Evolutionary conservation across 2,888 invertebrate genomes (phyloP), one percentile per base, ranked within the genome.

Genomic region (Diadromus collaris): DNA sequence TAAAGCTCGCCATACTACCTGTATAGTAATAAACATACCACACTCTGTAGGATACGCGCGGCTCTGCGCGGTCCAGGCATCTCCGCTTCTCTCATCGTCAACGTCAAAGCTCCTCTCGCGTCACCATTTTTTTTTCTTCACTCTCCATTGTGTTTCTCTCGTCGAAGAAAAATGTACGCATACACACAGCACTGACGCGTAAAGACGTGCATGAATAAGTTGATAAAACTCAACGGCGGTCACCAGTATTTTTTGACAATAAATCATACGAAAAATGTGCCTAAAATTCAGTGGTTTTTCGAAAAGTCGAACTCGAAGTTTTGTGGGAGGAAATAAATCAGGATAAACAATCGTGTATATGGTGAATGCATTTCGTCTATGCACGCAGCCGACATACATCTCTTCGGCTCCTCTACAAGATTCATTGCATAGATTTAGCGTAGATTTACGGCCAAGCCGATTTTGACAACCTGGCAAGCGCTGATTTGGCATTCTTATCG

Each of bases 81-180:
- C 54, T 46, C 71, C 63, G 56, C 69, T 79, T 65, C 60, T 41
- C 63, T 60, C 70, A 67, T 69, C 70, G 56, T 74, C 74, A 65
- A 74, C 67, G 77, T 77, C 76, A 72, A 69, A 70, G 61, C 27
- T 67, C 41, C 38, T 56, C 63, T 56, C 56, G 29, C 44, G 27
- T 68, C 68, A 16, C 41, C 27, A 19, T 41, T 10, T 44, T 21
- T 54, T 73, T 72, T 32, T 51, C 46, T 67, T 46, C 27, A 7
- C 24, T 58, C 41, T 48, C 46, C 51, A 44, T 60, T 58, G 64
- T 56, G 48, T 65, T 48, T 38, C 41, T 32, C 24, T 19, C 64
- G 56, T 44, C 29, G 44, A 27, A 19, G 34, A 60, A 41, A 34
- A 54, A 48, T 34, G 16, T 21, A 54, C 16, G 13, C 9, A 19